A percentile compares a stretch with the other conserved stretches of the same genome.
Evolutionary conservation across 2,797 vertebrate genomes (phyloP).

Genomic region (Danio tinwini): DNA sequence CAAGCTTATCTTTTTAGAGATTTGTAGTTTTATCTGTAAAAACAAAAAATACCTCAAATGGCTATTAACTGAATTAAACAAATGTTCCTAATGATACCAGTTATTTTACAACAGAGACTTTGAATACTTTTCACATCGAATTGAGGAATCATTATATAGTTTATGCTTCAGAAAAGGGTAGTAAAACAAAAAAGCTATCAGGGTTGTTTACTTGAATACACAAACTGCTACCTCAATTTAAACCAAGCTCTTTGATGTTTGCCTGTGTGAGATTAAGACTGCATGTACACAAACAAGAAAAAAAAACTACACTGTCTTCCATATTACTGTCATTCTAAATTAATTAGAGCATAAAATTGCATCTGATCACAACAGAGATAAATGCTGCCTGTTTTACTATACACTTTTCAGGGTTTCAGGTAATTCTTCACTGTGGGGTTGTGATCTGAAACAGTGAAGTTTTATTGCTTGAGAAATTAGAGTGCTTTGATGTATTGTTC

Average conservation of each 20-base stretch:
- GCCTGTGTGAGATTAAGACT: conserved; percentile 58
- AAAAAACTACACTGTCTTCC: not conserved
- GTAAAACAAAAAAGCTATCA: conserved; percentile 38
- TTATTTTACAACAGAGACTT: conserved; percentile 40
- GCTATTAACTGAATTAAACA: conserved; percentile 26
- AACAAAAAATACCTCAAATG: conserved; percentile 50
- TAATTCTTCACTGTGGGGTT: conserved; percentile 25
- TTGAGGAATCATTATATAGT: conserved; percentile 28
- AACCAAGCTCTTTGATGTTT: conserved; percentile 53
- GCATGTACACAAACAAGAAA: conserved; percentile 18
- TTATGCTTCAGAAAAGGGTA: conserved; percentile 48
- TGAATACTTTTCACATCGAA: conserved; percentile 41
- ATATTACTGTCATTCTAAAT: conserved; percentile 5
- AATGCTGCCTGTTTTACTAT: conserved; percentile 47
- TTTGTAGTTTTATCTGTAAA: conserved; percentile 45
- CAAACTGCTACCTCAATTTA: conserved; percentile 62
- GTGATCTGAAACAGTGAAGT: conserved; percentile 25
- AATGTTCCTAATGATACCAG: conserved; percentile 48
- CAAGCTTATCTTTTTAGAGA: conserved; percentile 32
- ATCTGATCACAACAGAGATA: conserved; percentile 21
- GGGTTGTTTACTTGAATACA: conserved; percentile 61
- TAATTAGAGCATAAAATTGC: conserved; percentile 4
- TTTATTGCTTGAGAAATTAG: conserved; percentile 40
- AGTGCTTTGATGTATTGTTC: conserved; percentile 59
- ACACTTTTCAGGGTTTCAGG: conserved; percentile 40